Evolutionary conservation across 2,888 invertebrate species (phyloP).

Genomic region (Tethea ocularis): DNA sequence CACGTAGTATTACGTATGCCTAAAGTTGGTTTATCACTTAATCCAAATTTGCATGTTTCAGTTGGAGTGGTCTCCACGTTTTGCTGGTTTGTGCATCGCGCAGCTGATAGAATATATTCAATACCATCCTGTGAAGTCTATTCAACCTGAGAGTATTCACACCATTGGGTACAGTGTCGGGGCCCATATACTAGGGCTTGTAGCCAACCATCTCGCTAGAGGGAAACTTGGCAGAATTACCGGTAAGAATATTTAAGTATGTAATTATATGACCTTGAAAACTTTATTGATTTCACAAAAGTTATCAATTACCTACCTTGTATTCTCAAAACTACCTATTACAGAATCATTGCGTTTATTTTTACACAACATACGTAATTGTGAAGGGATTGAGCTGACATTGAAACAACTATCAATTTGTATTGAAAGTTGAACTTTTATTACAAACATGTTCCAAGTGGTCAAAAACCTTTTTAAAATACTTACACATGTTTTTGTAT

Average conservation of each 20-base stretch:
- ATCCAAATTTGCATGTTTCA: conserved; percentile 39
- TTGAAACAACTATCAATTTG: conserved; percentile 7
- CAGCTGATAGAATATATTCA: conserved; percentile 91
- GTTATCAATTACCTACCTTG: neutral
- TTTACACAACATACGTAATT: conserved; percentile 1
- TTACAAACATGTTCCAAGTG: neutral
- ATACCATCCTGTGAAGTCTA: conserved; percentile 88
- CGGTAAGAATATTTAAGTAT: conserved; percentile 70
- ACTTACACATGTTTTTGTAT: too few relatives aligned
- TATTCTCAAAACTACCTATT: neutral
- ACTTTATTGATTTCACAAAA: neutral
- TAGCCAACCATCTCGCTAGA: conserved; percentile 89
- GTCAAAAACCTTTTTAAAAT: too few relatives aligned
- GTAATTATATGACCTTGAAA: too few relatives aligned
- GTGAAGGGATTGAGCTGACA: conserved; percentile 6
- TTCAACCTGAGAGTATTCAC: conserved; percentile 89
- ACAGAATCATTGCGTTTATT: neutral
- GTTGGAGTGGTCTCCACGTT: conserved; percentile 86
- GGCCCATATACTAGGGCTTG: conserved; percentile 92
- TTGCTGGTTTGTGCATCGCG: conserved; percentile 89
- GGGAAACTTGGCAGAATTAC: conserved; percentile 94
- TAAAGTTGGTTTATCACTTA: neutral
- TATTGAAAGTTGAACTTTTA: conserved; percentile 10
- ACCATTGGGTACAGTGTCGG: conserved; percentile 94
- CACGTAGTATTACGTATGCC: too few relatives aligned